These are phyloP conservation scores for Drosophila birchii DNA, from an alignment of 2,888 invertebrate species.

Conservation along the genomic window DNA sequence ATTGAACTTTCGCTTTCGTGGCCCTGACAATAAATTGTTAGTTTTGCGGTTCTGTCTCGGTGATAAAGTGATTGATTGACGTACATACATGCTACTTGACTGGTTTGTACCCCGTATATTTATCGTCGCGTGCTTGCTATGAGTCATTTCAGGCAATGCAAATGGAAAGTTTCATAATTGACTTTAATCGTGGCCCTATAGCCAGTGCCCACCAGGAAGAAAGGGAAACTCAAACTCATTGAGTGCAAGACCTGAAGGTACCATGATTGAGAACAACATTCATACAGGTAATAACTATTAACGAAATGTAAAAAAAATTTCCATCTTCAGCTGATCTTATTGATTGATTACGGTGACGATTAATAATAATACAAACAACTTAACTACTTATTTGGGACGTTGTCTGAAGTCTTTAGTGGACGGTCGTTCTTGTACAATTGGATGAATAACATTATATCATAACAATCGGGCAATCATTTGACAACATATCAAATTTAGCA, in stretches of 20 bases:
- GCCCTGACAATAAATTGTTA: constrained; percentile 12
- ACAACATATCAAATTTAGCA: neutral
- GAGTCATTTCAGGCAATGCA: constrained; percentile 4
- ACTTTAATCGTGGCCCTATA: constrained; percentile 4
- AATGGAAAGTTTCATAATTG: constrained; percentile 30
- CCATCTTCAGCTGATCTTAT: neutral
- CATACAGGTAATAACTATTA: neutral
- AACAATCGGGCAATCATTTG: neutral
- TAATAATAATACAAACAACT: neutral
- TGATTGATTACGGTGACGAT: too few relatives aligned
- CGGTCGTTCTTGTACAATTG: neutral
- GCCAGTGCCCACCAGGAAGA: neutral
- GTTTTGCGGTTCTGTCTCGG: neutral
- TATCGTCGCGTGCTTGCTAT: neutral
- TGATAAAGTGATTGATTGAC: constrained; percentile 30
- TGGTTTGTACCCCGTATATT: constrained; percentile 16
- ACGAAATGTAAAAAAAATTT: neutral
- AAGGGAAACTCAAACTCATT: neutral
- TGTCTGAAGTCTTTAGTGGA: neutral
- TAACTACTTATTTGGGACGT: neutral
- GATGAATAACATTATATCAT: too few relatives aligned
- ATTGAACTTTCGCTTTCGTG: constrained; percentile 26
- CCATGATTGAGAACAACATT: neutral
- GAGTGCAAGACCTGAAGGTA: neutral
- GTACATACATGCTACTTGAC: constrained; percentile 21